Base-by-base conservation (phyloP, 2,888 invertebrate species). In the Helobdella robusta region DNA sequence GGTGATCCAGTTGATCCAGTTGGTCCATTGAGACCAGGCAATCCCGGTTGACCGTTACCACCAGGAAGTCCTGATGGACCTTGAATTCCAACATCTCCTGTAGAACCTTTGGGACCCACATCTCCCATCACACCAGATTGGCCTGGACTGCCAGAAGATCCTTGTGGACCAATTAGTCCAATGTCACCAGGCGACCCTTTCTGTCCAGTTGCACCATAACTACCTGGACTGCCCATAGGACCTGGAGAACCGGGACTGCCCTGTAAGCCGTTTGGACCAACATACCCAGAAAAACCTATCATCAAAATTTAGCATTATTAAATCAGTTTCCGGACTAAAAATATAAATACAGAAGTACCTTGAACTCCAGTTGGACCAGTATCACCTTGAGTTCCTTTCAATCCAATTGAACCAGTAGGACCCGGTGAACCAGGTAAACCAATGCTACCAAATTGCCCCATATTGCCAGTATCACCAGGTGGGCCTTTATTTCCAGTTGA, bases 81-180 rank as follows among this genome's bases (percentile, higher is more conserved):
- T 5, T 20, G 20, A 8, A 25, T 25, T 8, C 48, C 48, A 48
- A 25, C 25, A 25, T 48, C n/a, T 48, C 48, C 48, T 48, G 48
- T 20, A 48, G 48, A 48, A 20, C 48, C 48, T 20, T 20, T 48
- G n/a, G n/a, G 2, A 48, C 48, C 48, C 3, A 25, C 25, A 23
- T 4, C 11, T 23, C 48, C 69, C 15, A 18, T 54, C 25, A 56
- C 23, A 18, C 69, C 69, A 36, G 50, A 18, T 23, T 20, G 23
- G n/a, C 48, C 48, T 5, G 25, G 23, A 15, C 25, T 25, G 20
- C 48, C 48, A 15, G 48, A 23, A 48, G 15, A 18, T 8, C 56
- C 56, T 3, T 8, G 20, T 8, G 25, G n/a, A 4, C 56, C 56
- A 6, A 4, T 6, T 6, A 56, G 28, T 56, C 56, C 56, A 28